These are phyloP conservation scores for Theocolax elegans DNA, from an alignment of 1,140 invertebrate genomes.

Conservation along the genomic window DNA sequence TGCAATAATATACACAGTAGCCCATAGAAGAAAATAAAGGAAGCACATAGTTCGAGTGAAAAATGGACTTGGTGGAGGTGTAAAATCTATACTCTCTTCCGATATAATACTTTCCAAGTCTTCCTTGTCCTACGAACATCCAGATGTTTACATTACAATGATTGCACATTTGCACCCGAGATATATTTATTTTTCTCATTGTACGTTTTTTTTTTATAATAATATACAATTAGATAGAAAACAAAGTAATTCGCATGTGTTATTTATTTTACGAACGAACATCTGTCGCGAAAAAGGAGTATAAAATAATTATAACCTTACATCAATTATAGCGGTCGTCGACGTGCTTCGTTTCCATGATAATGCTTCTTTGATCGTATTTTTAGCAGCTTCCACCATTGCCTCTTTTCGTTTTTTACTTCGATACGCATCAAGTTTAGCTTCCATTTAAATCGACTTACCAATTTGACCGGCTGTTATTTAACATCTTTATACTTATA, in stretches of 20 bases:
- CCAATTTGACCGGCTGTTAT: background rate
- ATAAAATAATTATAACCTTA: conserved; percentile 53
- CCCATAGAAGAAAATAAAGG: conserved; percentile 74
- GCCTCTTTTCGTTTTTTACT: conserved; percentile 50
- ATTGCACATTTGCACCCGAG: background rate
- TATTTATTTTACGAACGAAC: too few species aligned
- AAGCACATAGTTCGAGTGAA: conserved; percentile 49
- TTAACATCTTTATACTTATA: background rate
- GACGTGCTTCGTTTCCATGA: conserved; percentile 47
- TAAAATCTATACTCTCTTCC: conserved; percentile 49
- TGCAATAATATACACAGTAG: conserved; percentile 74
- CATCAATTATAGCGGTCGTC: conserved; percentile 40
- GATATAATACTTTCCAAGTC: conserved; percentile 50
- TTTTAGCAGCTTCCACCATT: conserved; percentile 52
- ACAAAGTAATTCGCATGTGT: background rate
- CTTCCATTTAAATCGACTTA: conserved; percentile 49
- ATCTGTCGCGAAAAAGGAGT: too few species aligned
- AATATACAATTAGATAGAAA: background rate
- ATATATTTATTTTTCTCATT: conserved; percentile 26
- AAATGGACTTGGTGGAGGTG: conserved; percentile 43
- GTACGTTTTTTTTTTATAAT: conserved; percentile 26
- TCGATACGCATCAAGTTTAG: conserved; percentile 54
- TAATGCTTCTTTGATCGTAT: conserved; percentile 46
- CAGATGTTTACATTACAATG: conserved; percentile 35
- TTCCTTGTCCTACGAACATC: conserved; percentile 53